Conservation (phyloP, 2,113 vertebrate genomes). For the Vulpes lagopus region DNA sequence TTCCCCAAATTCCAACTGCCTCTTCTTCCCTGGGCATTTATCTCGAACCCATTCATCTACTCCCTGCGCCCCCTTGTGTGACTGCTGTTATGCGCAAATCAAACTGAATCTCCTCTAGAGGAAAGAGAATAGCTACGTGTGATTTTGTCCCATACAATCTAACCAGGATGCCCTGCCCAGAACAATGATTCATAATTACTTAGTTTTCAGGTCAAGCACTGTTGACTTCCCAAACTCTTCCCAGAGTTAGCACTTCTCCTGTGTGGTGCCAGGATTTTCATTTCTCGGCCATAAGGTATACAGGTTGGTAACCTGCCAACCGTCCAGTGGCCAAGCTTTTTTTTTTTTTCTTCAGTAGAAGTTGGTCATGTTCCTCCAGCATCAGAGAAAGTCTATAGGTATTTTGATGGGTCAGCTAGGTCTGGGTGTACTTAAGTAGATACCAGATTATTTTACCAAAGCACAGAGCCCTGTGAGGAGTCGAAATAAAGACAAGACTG, state of each 20-base stretch:
- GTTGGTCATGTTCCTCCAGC: not conserved
- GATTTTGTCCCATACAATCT: not conserved
- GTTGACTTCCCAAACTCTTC: slow-evolving; percentile 34
- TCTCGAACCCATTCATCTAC: not conserved
- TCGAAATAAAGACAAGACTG: not conserved
- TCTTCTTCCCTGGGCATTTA: not conserved
- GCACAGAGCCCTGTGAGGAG: slow-evolving; percentile 51
- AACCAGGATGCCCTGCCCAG: not conserved
- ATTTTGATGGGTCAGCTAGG: not conserved
- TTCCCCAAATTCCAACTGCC: not conserved
- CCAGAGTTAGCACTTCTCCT: not conserved
- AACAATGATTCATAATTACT: slow-evolving; percentile 21
- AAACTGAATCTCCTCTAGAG: not conserved
- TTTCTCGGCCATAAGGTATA: not conserved
- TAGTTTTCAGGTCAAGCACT: slow-evolving; percentile 26
- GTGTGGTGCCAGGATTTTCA: not conserved
- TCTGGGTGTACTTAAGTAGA: not conserved
- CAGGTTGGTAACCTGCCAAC: not conserved
- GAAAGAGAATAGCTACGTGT: not conserved
- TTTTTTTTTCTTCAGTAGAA: not conserved
- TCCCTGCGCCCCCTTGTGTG: not conserved
- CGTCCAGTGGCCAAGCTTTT: not conserved
- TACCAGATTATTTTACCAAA: slow-evolving; percentile 6
- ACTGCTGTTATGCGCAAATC: not conserved
- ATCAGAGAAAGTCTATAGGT: not conserved